Conservation (phyloP, 2,113 vertebrate species). For the Theropithecus gelada region DNA sequence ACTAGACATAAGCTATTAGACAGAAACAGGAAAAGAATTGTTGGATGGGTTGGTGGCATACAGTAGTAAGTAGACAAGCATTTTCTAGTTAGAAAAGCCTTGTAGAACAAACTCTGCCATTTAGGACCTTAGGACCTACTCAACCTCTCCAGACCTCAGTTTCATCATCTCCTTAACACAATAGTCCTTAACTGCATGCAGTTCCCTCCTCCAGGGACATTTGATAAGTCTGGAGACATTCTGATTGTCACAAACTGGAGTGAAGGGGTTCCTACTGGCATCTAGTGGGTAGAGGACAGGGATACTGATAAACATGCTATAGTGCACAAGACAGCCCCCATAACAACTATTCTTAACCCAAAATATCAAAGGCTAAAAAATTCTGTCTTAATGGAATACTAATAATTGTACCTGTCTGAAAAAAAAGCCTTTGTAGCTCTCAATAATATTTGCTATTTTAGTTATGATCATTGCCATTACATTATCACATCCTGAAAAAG, state of each 20-base stretch:
- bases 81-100: neutral
- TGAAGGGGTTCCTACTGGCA: neutral
- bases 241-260: neutral
- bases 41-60: neutral
- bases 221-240: neutral
- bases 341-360: neutral
- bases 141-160: neutral
- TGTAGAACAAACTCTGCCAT: neutral
- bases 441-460: neutral
- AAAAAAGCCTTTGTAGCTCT: neutral
- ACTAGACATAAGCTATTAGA: neutral
- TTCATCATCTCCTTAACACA: neutral
- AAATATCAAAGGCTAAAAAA: neutral
- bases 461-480: neutral
- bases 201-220: neutral
- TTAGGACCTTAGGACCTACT: neutral
- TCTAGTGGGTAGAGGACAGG: neutral
- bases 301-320: neutral
- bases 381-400: neutral
- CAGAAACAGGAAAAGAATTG: neutral
- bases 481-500: neutral
- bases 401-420: neutral
- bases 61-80: neutral
- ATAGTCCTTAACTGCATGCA: neutral
- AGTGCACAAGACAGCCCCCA: neutral